phyloP scores from a whole-genome alignment of 2,113 vertebrate genomes.

The Marmota monax region DNA sequence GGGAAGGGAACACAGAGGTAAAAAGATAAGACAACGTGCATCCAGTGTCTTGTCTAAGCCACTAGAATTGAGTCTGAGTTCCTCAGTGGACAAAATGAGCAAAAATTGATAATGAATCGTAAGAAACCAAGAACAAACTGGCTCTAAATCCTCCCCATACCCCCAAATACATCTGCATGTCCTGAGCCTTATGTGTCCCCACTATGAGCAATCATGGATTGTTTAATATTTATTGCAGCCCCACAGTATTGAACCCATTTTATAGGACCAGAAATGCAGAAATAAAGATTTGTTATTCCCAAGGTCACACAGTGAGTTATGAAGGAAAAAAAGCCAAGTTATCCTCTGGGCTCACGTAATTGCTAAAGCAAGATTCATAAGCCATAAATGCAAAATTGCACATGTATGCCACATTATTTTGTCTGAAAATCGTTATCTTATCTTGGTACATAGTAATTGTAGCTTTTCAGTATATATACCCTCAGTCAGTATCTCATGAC shows the following conservation, averaged over 20 bases:
- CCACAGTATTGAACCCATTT: neutral
- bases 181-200: neutral
- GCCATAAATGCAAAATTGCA: conserved; percentile 62
- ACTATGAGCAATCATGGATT: neutral
- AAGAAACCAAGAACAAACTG: neutral
- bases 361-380: conserved; percentile 60
- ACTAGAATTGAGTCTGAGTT: neutral
- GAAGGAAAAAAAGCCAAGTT: neutral
- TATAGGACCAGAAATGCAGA: conserved; percentile 5
- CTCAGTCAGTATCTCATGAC: conserved; percentile 18
- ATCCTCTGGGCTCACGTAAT: conserved; percentile 53
- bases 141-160: neutral
- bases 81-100: neutral
- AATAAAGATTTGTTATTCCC: conserved; percentile 6
- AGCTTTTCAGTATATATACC: neutral
- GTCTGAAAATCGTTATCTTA: conserved; percentile 58
- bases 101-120: neutral
- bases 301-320: neutral
- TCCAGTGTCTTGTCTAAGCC: neutral
- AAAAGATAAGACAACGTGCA: neutral
- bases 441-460: conserved; percentile 55
- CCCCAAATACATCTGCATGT: neutral
- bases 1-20: neutral
- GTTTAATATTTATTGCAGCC: neutral
- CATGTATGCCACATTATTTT: conserved; percentile 52